These are phyloP conservation scores for Pangasianodon hypophthalmus DNA, from an alignment of 2,113 vertebrate species.

Conservation along the genomic window DNA sequence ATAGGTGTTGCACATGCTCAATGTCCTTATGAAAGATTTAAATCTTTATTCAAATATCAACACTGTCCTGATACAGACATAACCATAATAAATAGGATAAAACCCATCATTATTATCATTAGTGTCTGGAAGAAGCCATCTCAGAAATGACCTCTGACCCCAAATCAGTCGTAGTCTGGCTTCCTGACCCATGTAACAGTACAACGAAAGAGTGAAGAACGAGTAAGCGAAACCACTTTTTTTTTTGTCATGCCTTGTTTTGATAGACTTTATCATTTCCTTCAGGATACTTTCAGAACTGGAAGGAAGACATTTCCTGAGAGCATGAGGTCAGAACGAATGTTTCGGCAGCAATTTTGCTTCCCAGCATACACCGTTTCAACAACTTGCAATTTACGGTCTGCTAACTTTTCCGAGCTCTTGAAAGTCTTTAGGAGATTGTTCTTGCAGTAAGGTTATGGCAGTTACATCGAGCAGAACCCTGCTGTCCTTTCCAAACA, in stretches of 20 bases:
- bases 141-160: not conserved
- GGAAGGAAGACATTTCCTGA: slow-evolving; percentile 6
- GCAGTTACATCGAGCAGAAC: slow-evolving; percentile 13
- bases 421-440: slow-evolving; percentile 14
- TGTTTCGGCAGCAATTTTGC: slow-evolving; percentile 18
- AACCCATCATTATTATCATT: too few species aligned
- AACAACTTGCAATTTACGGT: slow-evolving; percentile 29
- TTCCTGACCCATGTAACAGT: not conserved
- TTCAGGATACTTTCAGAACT: not conserved
- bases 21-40: not conserved
- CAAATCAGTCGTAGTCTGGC: not conserved
- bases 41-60: not conserved
- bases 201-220: not conserved
- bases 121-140: not conserved
- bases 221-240: not conserved
- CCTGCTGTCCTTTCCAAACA: slow-evolving; percentile 24
- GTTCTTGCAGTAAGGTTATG: slow-evolving; percentile 1
- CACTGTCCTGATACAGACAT: not conserved
- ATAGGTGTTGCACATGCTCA: not conserved
- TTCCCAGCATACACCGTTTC: not conserved
- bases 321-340: not conserved
- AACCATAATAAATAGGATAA: not conserved
- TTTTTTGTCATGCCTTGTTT: not conserved
- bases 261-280: slow-evolving; percentile 16
- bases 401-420: slow-evolving; percentile 23